Evolutionary conservation across 1,140 invertebrate genomes (phyloP), one percentile per base, ranked within the genome.

Genomic region (Hestina assimilis): DNA sequence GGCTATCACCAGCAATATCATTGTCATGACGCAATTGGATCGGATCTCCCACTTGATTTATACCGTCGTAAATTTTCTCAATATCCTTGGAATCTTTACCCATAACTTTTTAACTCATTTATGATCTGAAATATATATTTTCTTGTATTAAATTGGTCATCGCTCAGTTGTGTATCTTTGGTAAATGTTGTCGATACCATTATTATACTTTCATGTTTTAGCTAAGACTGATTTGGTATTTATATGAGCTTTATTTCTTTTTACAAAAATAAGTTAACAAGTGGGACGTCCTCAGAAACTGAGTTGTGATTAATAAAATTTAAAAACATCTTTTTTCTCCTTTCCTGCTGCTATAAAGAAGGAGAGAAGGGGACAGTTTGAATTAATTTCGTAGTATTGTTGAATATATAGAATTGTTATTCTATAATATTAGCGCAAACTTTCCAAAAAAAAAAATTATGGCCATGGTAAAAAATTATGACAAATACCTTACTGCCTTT

Each of bases 21-120:
- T 88, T 88, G 85, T 88, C 85, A 88, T 88, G 85, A 86, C 68
- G 85, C 85, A 88, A 86, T 80, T 72, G 64, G 69, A 64, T 64
- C 64, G 79, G 80, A 79, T 69, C 60, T 83, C 83, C 78, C 76
- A 82, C 72, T 76, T 54, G 50, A 56, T 64, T 33, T 19, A 20
- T 38, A 9, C 17, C 15, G 4, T 19, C 15, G 5, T 38, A 6
- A 8, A 35, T 35, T 17, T 35, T 17, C 15, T 17, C 19, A 6
- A 9, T 11, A 17, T 17, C 8, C 1, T 17, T 35, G 2, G 17
- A 24, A 17, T 20, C 17, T 21, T 6, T 43, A 14, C 43, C n/a
- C 31, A 53, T 53, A 42, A 21, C 6, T 21, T n/a, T 28, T 38
- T 28, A 9, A n/a, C n/a, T n/a, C n/a, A n/a, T n/a, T n/a, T n/a